These are phyloP conservation scores for Ammodramus savannarum DNA, from an alignment of 2,113 vertebrate species.

Conservation along the genomic window DNA sequence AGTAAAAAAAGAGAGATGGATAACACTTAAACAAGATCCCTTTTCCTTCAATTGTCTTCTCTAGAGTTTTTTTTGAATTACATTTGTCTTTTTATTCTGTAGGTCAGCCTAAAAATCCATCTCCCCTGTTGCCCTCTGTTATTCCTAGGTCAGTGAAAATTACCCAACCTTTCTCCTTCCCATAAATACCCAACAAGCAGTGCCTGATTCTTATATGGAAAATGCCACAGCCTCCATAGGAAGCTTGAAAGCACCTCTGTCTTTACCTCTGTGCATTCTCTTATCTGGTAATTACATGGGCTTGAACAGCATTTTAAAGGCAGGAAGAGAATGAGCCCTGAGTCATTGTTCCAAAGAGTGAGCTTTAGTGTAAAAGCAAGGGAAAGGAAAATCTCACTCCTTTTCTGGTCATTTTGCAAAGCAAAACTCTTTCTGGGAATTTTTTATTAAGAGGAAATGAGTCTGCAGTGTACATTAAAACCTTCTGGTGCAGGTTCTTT, in stretches of 20 bases:
- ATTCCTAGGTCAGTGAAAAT: not conserved
- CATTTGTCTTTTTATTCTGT: not conserved
- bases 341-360: not conserved
- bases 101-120: not conserved
- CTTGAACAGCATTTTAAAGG: not conserved
- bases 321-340: not conserved
- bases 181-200: not conserved
- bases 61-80: not conserved
- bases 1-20: not conserved
- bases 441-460: not conserved
- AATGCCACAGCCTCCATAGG: not conserved
- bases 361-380: not conserved
- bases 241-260: not conserved
- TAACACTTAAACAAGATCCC: not conserved
- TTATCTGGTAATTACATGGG: not conserved
- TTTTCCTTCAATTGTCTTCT: not conserved
- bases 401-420: not conserved
- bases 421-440: not conserved
- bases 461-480: not conserved
- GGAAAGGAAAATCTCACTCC: not conserved
- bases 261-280: not conserved
- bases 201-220: not conserved
- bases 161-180: not conserved
- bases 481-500: not conserved
- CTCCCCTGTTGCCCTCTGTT: not conserved